Base-by-base conservation (phyloP, 2,113 vertebrate species). In the Esox niger region DNA sequence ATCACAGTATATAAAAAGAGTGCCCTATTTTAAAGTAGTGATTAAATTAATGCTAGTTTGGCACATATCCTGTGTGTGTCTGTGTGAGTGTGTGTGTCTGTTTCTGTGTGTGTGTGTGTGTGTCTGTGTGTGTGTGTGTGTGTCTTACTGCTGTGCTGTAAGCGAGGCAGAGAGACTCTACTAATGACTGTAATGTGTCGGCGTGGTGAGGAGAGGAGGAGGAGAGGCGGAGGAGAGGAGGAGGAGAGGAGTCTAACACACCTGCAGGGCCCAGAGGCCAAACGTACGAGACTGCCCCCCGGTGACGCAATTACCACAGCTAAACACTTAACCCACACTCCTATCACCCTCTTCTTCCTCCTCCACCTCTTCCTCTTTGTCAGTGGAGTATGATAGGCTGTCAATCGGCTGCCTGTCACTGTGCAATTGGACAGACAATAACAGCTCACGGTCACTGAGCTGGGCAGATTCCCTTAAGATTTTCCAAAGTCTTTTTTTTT, bases 391-490 rank as follows among this genome's bases (percentile, higher is more conserved):
- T 78, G 77, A 78, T 74, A 77, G 69, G 79, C 86, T 85, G 88
- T 86, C 86, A 87, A 86, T 89, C 86, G 82, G 79, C 84, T 82
- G 86, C 82, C 77, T 81, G 84, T 80, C 25, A 38, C 81, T 32
- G 70, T 77, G 35, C 4, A 79, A 84, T 84, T 81, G 73, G 75
- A 74, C 78, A 82, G 83, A 86, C 85, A 83, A 83, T 80, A 89
- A 82, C 81, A 87, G 82, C 83, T 88, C 82, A 86, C 80, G 81
- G 87, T 86, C 87, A 88, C 74, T 89, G 87, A 86, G 81, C 87
- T 88, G 74, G 87, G 5, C 38, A 88, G 83, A 86, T 69, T 89
- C 89, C 86, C 88, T 71, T 70, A 90, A 92, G 89, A 90, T 89
- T 90, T n/a, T 87, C 38, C 58, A 72, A 79, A 74, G 49, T 77